These are phyloP conservation scores for Limosa lapponica DNA, from an alignment of 2,797 vertebrate genomes.

Conservation along the genomic window DNA sequence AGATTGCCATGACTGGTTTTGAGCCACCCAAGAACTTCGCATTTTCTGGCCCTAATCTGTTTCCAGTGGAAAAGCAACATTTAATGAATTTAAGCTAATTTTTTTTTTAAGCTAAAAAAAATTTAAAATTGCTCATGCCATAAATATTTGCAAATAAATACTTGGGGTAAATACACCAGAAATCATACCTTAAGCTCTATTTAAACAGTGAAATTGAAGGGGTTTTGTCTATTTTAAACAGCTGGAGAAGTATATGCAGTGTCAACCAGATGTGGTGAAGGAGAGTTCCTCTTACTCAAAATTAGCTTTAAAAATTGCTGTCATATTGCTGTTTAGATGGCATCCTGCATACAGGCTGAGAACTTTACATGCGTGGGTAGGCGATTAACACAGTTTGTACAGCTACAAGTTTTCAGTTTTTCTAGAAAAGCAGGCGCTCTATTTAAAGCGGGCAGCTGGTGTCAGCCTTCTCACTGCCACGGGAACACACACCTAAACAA, in stretches of 20 bases:
- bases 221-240: neutral
- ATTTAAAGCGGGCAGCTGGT: neutral
- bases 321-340: neutral
- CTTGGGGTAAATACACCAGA: neutral
- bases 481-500: accelerated
- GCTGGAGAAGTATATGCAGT: accelerated
- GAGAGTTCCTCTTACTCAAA: neutral
- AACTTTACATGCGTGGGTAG: accelerated
- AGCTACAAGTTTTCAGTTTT: neutral
- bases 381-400: neutral
- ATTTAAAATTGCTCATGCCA: neutral
- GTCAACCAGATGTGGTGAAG: neutral
- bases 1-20: neutral
- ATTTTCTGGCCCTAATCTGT: neutral
- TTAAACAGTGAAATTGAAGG: neutral
- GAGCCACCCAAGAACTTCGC: neutral
- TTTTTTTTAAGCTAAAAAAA: neutral
- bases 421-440: neutral
- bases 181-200: neutral
- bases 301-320: neutral
- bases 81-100: neutral
- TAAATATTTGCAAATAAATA: neutral
- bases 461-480: neutral
- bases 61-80: neutral
- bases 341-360: neutral